Evolutionary conservation across 2,113 vertebrate species (phyloP).

Genomic region (Grammomys surdaster): DNA sequence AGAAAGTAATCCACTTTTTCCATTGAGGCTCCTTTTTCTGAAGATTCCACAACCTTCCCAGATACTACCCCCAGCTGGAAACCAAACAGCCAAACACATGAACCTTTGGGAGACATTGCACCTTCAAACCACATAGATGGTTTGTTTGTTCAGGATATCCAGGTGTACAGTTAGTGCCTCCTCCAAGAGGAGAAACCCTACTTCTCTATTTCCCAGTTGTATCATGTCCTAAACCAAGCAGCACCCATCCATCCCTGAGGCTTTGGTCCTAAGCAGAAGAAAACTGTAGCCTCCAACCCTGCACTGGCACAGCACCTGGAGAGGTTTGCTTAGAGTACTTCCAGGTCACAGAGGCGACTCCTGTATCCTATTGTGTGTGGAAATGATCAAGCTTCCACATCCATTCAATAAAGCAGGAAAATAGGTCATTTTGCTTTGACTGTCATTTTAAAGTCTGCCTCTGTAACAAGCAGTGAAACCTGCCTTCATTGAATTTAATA

Average conservation of each 20-base stretch:
- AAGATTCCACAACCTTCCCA: background rate
- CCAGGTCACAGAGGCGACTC: background rate
- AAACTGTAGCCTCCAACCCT: background rate
- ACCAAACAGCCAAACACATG: background rate
- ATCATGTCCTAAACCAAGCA: slow-evolving; percentile 21
- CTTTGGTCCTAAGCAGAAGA: background rate
- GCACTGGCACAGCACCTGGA: background rate
- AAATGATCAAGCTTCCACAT: slow-evolving; percentile 16
- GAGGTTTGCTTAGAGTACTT: background rate
- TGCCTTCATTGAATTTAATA: slow-evolving; percentile 57
- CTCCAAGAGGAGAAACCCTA: background rate
- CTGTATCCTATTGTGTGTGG: background rate
- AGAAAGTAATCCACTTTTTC: background rate
- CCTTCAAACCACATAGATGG: background rate
- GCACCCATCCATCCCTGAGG: background rate
- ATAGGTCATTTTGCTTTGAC: slow-evolving; percentile 49
- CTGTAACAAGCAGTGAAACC: slow-evolving; percentile 40
- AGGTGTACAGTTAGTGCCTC: background rate
- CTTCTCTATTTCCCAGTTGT: background rate
- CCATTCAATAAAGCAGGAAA: slow-evolving; percentile 48
- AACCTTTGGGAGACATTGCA: background rate
- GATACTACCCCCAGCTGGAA: background rate
- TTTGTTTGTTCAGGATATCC: background rate
- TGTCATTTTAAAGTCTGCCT: slow-evolving; percentile 40
- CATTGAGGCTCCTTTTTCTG: background rate